These are phyloP conservation scores for Nasonia oneida DNA, from an alignment of 2,888 invertebrate species.

Conservation along the genomic window DNA sequence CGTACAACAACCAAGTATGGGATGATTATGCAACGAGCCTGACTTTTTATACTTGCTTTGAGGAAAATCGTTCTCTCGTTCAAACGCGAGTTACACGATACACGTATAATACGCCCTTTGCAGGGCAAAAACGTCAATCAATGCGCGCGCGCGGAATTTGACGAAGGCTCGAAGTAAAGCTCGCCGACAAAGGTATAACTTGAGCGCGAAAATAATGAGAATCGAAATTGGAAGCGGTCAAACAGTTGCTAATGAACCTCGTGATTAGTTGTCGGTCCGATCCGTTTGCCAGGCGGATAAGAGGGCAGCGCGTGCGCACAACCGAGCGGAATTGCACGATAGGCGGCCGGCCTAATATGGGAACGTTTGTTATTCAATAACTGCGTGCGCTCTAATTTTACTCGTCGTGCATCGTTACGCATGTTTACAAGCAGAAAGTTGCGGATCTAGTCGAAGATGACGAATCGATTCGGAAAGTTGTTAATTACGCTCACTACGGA, in stretches of 20 bases:
- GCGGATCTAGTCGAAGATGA: neutral
- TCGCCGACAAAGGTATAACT: neutral
- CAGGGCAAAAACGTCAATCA: too few species aligned
- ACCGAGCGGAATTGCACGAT: neutral
- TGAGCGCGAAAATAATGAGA: conserved; percentile 32
- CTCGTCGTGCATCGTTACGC: neutral
- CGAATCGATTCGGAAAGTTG: conserved; percentile 22
- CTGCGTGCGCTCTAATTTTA: conserved; percentile 18
- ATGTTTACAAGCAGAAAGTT: neutral
- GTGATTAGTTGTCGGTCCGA: conserved; percentile 53
- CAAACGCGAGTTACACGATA: too few species aligned
- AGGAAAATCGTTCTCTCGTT: too few species aligned
- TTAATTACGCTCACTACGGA: neutral
- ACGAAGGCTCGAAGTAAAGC: neutral
- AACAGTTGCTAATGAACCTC: conserved; percentile 51
- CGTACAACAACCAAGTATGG: conserved; percentile 4
- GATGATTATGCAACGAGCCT: neutral
- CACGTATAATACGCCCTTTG: neutral
- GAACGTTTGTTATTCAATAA: conserved; percentile 53
- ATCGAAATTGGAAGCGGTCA: conserved; percentile 2
- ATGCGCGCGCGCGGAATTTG: neutral
- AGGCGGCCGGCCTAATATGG: neutral
- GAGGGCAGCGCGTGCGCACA: neutral
- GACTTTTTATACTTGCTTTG: neutral
- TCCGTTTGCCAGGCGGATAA: conserved; percentile 30